These are phyloP conservation scores for Eurystomus gularis DNA, from an alignment of 2,113 vertebrate species.

Conservation along the genomic window DNA sequence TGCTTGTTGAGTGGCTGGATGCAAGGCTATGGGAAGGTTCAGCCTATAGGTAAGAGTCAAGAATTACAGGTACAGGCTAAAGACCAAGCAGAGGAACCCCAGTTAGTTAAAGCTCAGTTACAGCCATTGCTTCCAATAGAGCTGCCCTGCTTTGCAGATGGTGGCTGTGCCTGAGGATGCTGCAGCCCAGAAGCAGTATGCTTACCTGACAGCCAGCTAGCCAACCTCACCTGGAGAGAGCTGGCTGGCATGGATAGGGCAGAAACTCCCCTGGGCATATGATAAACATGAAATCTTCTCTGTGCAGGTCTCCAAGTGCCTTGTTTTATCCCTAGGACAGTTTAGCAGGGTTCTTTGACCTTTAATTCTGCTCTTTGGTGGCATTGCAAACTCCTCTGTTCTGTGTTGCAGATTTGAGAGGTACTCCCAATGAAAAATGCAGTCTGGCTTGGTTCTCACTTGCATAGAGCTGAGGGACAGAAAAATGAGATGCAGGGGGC, in stretches of 20 bases:
- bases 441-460: neutral
- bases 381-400: neutral
- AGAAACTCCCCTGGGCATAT: neutral
- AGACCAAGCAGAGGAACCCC: neutral
- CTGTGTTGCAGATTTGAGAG: neutral
- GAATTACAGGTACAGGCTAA: neutral
- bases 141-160: rapidly evolving
- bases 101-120: neutral
- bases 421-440: neutral
- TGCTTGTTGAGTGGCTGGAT: neutral
- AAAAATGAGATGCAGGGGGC: neutral
- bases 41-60: neutral
- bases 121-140: neutral
- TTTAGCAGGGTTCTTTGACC: neutral
- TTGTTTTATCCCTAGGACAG: neutral
- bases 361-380: neutral
- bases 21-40: neutral
- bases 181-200: neutral
- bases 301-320: neutral
- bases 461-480: neutral
- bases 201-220: neutral
- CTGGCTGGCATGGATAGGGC: too few relatives aligned
- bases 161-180: neutral
- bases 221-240: neutral
- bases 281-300: neutral